Conservation (phyloP, 2,888 invertebrate genomes). For the Drosophila robusta region DNA sequence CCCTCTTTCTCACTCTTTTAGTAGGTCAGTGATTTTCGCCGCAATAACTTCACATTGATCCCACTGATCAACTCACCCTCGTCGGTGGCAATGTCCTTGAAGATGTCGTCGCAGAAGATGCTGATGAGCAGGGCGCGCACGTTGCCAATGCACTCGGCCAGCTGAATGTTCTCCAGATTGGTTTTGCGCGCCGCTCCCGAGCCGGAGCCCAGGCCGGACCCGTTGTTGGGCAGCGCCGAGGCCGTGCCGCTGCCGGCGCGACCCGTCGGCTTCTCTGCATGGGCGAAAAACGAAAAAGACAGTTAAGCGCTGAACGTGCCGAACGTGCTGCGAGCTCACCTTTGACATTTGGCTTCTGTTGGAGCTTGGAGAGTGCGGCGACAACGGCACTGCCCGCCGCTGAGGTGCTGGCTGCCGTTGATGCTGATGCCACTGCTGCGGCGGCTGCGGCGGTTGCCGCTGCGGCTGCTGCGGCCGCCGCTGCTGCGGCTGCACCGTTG, state of each 20-base stretch:
- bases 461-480: conserved; percentile 14
- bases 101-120: conserved; percentile 91
- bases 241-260: conserved; percentile 42
- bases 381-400: conserved; percentile 48
- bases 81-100: conserved; percentile 83
- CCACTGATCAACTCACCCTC: conserved; percentile 69
- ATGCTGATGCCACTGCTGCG: conserved; percentile 10
- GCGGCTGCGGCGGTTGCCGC: not conserved
- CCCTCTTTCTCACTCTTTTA: no score
- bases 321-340: conserved; percentile 32
- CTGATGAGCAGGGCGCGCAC: conserved; percentile 92
- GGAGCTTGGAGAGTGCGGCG: conserved; percentile 61
- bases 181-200: conserved; percentile 76
- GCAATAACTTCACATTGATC: no score
- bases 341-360: conserved; percentile 56
- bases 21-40: no score
- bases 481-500: not conserved
- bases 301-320: no score
- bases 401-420: not conserved
- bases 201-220: conserved; percentile 15
- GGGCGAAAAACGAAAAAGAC: no score
- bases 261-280: conserved; percentile 59
- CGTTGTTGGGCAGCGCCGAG: conserved; percentile 17
- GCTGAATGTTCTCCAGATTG: conserved; percentile 88
- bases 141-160: conserved; percentile 95